These are phyloP conservation scores for Andrena marginata DNA, from an alignment of 2,888 invertebrate species.

Conservation along the genomic window DNA sequence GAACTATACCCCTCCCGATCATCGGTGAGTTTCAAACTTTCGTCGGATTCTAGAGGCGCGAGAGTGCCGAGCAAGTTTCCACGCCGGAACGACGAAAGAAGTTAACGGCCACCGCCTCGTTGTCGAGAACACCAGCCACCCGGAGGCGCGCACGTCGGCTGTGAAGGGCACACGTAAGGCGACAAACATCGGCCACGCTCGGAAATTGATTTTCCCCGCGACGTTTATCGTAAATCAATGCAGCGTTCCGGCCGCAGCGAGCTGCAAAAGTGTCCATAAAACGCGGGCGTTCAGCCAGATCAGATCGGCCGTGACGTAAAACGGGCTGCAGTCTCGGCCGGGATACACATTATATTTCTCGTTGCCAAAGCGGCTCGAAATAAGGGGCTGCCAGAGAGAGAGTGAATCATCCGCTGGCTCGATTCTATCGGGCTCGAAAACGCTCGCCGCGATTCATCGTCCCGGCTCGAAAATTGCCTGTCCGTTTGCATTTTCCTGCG, in stretches of 20 bases:
- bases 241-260: slow-evolving; percentile 38
- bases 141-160: neutral
- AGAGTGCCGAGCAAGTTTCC: neutral
- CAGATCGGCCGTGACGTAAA: slow-evolving; percentile 58
- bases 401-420: slow-evolving; percentile 49
- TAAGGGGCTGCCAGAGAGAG: slow-evolving; percentile 27
- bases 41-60: neutral
- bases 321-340: slow-evolving; percentile 51
- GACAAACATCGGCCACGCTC: neutral
- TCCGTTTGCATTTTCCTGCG: slow-evolving; percentile 50
- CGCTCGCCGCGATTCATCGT: slow-evolving; percentile 36
- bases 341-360: slow-evolving; percentile 64
- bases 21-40: neutral
- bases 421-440: slow-evolving; percentile 38
- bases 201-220: slow-evolving; percentile 57
- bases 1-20: neutral
- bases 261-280: slow-evolving; percentile 64
- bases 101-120: neutral
- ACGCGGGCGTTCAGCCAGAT: slow-evolving; percentile 65
- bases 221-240: slow-evolving; percentile 62
- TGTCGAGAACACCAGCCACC: neutral
- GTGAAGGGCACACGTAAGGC: neutral
- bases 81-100: neutral
- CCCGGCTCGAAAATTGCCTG: slow-evolving; percentile 19
- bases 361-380: slow-evolving; percentile 51